Percentiles rank a stretch among this genome's conserved stretches.
phyloP scores from a whole-genome alignment of 2,888 invertebrate species.

The Calephelis perditalis region DNA sequence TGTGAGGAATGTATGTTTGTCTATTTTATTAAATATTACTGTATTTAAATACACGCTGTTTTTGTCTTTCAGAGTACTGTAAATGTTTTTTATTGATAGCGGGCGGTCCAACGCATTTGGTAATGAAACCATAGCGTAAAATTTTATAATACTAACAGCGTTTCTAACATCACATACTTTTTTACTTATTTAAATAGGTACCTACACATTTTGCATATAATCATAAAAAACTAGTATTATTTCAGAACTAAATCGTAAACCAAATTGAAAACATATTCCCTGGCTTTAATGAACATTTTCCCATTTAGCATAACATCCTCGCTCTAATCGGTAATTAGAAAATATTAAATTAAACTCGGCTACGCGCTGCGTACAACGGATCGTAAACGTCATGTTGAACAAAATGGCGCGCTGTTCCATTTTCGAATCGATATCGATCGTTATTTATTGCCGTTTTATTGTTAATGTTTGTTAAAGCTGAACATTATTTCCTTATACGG shows the following conservation, averaged over 20 bases:
- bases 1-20: too few species aligned
- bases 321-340: conserved; percentile 12
- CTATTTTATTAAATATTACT: too few species aligned
- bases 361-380: conserved; percentile 12
- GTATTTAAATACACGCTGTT: too few species aligned
- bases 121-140: too few species aligned
- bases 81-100: too few species aligned
- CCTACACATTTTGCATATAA: too few species aligned
- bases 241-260: not conserved
- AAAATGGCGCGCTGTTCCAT: conserved; percentile 11
- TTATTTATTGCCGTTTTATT: conserved; percentile 13
- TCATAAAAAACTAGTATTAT: too few species aligned
- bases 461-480: conserved; percentile 12
- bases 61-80: too few species aligned
- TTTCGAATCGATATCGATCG: conserved; percentile 14
- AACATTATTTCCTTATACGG: conserved; percentile 8
- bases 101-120: too few species aligned
- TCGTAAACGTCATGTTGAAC: conserved; percentile 13
- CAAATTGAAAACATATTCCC: not conserved
- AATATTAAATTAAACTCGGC: conserved; percentile 14
- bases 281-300: conserved; percentile 7
- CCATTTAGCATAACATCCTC: conserved; percentile 10
- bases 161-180: too few species aligned
- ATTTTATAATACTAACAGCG: too few species aligned
- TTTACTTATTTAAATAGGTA: too few species aligned